Evolutionary conservation across 2,888 invertebrate species (phyloP).

Genomic region (Andrena hattorfiana): DNA sequence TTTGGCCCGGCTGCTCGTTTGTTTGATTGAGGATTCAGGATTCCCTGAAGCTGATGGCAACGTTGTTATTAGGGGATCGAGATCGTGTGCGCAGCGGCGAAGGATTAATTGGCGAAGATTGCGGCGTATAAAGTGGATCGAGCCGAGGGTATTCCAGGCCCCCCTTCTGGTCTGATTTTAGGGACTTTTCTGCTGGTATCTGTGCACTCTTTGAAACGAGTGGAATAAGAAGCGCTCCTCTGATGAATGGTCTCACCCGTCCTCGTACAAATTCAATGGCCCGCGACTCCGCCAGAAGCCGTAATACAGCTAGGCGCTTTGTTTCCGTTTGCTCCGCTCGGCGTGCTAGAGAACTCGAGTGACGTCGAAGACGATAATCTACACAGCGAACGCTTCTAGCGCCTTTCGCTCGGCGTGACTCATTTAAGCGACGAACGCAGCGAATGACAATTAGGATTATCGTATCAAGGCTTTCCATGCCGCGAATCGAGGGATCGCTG

Average conservation of each 20-base stretch:
- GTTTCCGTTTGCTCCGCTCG: background rate
- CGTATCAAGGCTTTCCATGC: constrained; percentile 60
- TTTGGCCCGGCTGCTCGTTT: constrained; percentile 2
- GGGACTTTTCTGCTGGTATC: too few relatives aligned
- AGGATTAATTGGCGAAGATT: background rate
- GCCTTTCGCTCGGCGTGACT: constrained; percentile 56
- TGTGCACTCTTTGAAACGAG: too few relatives aligned
- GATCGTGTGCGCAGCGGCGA: background rate
- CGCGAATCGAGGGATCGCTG: constrained; percentile 61
- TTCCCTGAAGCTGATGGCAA: background rate
- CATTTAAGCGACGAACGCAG: constrained; percentile 49
- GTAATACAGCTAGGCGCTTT: too few relatives aligned
- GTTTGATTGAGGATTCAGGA: background rate
- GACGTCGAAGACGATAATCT: constrained; percentile 10
- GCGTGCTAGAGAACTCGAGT: background rate
- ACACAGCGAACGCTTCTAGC: background rate
- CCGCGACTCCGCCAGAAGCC: too few relatives aligned
- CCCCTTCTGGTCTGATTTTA: too few relatives aligned
- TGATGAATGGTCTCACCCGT: too few relatives aligned
- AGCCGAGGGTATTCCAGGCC: background rate
- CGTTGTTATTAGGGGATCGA: constrained; percentile 5
- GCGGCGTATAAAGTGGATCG: background rate
- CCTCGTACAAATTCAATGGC: too few relatives aligned
- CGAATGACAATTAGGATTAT: constrained; percentile 67
- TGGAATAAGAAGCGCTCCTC: too few relatives aligned